Evolutionary conservation across 2,113 vertebrate species (phyloP).

Genomic region (Nanorana parkeri): DNA sequence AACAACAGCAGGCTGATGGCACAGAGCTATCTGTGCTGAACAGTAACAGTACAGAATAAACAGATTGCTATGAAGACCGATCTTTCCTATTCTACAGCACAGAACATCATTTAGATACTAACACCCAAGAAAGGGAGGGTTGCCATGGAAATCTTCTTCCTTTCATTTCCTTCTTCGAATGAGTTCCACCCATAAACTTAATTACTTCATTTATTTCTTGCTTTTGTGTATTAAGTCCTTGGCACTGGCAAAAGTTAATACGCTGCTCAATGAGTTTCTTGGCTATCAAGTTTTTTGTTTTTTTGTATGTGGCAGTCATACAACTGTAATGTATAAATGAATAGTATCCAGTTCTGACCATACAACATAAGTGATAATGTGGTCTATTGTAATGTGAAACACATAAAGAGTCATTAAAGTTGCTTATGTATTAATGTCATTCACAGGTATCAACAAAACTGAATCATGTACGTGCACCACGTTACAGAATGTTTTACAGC

Average conservation of each 20-base stretch:
- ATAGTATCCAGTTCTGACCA: not conserved
- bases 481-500: too few species aligned
- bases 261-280: constrained; percentile 20
- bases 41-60: constrained; percentile 32
- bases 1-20: constrained; percentile 47
- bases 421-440: too few species aligned
- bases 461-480: too few species aligned
- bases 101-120: constrained; percentile 41
- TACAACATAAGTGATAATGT: not conserved
- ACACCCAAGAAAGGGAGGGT: constrained; percentile 37
- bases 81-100: constrained; percentile 32
- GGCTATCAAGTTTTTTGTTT: constrained; percentile 36
- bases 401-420: too few species aligned
- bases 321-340: constrained; percentile 36
- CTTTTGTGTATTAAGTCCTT: constrained; percentile 45
- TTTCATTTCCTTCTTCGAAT: constrained; percentile 49
- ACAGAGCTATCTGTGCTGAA: constrained; percentile 18
- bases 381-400: not conserved
- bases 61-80: constrained; percentile 47
- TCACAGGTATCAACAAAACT: too few species aligned
- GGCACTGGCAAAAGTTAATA: constrained; percentile 49
- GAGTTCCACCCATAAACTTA: constrained; percentile 43
- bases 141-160: constrained; percentile 50
- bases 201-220: constrained; percentile 49
- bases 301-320: not conserved